phyloP scores from a whole-genome alignment of 2,797 vertebrate genomes.

The Phylloscopus collybita region DNA sequence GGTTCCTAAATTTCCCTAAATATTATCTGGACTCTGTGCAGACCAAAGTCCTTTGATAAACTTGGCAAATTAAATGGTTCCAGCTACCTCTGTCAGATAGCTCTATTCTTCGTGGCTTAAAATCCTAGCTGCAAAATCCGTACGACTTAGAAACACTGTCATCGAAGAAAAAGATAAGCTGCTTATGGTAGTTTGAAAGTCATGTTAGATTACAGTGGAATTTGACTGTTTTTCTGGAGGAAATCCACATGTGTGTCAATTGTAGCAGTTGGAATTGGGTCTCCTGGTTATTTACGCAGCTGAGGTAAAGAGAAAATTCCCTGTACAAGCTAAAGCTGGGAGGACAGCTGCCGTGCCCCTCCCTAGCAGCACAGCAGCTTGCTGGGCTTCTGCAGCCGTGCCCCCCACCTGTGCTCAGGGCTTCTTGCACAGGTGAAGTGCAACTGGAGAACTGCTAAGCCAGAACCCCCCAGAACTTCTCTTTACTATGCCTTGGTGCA shows the following conservation, averaged over 20 bases:
- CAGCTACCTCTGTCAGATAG: background rate
- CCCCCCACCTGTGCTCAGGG: rapidly evolving
- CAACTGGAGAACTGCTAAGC: background rate
- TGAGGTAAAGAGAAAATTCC: background rate
- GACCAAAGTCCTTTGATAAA: constrained; percentile 17
- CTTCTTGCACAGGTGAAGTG: background rate
- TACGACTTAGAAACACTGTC: background rate
- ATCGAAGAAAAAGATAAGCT: background rate
- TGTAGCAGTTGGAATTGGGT: background rate
- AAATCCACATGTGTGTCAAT: background rate
- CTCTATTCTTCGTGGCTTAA: background rate
- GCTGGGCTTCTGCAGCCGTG: background rate
- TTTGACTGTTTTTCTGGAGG: background rate
- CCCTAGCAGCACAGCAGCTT: background rate
- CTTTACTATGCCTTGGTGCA: background rate
- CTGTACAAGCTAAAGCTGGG: background rate
- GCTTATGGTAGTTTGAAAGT: constrained; percentile 1
- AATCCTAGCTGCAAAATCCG: background rate
- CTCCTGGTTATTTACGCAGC: background rate
- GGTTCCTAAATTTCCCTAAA: constrained; percentile 5
- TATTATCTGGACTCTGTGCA: background rate
- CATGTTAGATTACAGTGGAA: background rate
- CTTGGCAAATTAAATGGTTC: background rate
- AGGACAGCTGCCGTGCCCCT: background rate
- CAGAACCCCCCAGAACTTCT: background rate